These are phyloP conservation scores for Andrena trimmerana DNA, from an alignment of 2,888 invertebrate genomes.

Conservation along the genomic window DNA sequence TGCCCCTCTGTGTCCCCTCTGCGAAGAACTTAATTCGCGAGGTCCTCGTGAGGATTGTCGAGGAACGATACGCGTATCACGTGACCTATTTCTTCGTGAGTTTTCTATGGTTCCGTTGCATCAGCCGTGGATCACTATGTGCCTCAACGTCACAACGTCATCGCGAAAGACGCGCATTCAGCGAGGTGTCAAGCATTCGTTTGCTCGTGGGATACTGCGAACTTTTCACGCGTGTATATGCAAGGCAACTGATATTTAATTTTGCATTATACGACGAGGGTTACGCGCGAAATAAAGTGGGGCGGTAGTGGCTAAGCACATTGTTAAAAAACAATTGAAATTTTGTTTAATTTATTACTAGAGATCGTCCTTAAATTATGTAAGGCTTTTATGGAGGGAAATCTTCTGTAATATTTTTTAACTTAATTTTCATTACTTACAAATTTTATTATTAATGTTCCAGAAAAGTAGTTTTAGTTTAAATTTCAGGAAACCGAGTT, in stretches of 20 bases:
- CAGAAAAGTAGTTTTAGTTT: too few species aligned
- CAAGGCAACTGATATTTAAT: not conserved
- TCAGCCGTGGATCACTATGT: not conserved
- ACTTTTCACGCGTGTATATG: too few species aligned
- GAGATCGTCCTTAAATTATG: too few species aligned
- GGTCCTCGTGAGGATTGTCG: slow-evolving; percentile 58
- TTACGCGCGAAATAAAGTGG: not conserved
- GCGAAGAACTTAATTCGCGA: slow-evolving; percentile 58
- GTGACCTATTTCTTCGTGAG: slow-evolving; percentile 60
- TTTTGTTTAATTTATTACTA: too few species aligned
- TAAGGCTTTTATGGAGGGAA: too few species aligned
- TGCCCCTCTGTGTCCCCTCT: slow-evolving; percentile 7
- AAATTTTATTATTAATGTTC: too few species aligned
- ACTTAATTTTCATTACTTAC: too few species aligned
- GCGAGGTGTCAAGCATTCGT: not conserved
- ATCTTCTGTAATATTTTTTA: too few species aligned
- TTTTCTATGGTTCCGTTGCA: slow-evolving; percentile 35
- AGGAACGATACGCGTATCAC: slow-evolving; percentile 52
- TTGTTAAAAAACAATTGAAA: too few species aligned
- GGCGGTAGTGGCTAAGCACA: too few species aligned
- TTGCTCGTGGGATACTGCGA: not conserved
- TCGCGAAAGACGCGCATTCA: too few species aligned
- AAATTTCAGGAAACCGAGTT: too few species aligned
- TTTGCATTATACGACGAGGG: not conserved
- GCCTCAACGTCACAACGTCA: not conserved